phyloP scores from a whole-genome alignment of 2,113 vertebrate species.

The Phalacrocorax aristotelis region DNA sequence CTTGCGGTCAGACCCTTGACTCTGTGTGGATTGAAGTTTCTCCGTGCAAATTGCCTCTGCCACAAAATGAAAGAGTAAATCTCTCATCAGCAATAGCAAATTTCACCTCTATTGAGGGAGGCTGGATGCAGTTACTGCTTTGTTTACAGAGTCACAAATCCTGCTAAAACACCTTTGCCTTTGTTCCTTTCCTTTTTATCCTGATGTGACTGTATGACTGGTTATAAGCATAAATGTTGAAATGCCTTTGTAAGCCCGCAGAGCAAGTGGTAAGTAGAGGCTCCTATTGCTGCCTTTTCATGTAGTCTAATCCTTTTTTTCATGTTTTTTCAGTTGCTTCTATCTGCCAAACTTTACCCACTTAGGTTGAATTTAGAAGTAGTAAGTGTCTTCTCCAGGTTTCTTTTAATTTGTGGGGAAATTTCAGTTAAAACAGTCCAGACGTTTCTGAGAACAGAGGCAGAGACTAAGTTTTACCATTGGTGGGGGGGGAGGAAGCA shows the following conservation, averaged over 20 bases:
- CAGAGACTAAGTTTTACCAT: not conserved
- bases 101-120: not conserved
- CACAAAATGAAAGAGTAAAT: not conserved
- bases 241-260: not conserved
- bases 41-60: not conserved
- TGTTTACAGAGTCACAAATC: not conserved
- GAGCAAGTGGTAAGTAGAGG: not conserved
- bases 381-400: not conserved
- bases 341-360: not conserved
- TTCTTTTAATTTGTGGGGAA: not conserved
- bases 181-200: not conserved
- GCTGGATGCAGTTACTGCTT: not conserved
- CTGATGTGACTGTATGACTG: not conserved
- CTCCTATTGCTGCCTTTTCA: not conserved
- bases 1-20: not conserved
- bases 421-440: not conserved
- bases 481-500: not conserved
- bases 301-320: not conserved
- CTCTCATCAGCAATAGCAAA: not conserved
- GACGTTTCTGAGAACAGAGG: not conserved
- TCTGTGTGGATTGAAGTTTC: not conserved
- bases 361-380: slow-evolving; percentile 5
- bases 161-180: not conserved
- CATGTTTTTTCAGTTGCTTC: not conserved
- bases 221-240: not conserved